Percentiles rank a stretch among this genome's conserved stretches.
Evolutionary conservation across 2,113 vertebrate species (phyloP).

Genomic region (Petaurus breviceps): DNA sequence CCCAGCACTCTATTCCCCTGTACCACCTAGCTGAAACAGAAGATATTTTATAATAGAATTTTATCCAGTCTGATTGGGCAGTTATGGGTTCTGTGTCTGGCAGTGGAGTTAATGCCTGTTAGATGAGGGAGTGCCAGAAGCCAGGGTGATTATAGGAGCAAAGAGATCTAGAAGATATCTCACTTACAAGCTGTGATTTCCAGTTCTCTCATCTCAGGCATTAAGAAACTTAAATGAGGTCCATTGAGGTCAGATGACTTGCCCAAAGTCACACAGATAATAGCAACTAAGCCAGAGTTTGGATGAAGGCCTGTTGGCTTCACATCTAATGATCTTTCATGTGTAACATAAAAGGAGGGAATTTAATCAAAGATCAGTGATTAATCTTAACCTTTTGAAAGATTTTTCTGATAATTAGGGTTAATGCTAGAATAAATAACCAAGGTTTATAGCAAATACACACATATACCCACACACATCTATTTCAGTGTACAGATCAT

Average conservation of each 20-base stretch:
- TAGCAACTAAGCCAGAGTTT: background rate
- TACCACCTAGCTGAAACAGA: background rate
- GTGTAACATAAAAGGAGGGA: background rate
- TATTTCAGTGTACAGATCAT: background rate
- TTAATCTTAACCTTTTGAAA: background rate
- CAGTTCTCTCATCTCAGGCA: background rate
- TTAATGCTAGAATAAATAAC: background rate
- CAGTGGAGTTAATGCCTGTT: background rate
- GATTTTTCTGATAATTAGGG: background rate
- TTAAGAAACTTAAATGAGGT: background rate
- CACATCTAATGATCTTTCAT: background rate
- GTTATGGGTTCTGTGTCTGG: background rate
- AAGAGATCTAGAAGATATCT: background rate
- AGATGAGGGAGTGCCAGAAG: background rate
- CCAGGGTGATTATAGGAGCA: background rate
- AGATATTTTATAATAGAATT: background rate
- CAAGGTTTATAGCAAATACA: background rate
- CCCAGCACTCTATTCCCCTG: background rate
- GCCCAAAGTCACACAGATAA: background rate
- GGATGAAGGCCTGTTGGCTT: background rate
- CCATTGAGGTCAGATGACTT: background rate
- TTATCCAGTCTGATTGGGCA: background rate
- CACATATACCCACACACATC: background rate
- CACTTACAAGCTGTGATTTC: background rate
- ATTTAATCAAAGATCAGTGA: background rate